phyloP scores from a whole-genome alignment of 2,797 vertebrate genomes.

The Onychomys leucogaster region DNA sequence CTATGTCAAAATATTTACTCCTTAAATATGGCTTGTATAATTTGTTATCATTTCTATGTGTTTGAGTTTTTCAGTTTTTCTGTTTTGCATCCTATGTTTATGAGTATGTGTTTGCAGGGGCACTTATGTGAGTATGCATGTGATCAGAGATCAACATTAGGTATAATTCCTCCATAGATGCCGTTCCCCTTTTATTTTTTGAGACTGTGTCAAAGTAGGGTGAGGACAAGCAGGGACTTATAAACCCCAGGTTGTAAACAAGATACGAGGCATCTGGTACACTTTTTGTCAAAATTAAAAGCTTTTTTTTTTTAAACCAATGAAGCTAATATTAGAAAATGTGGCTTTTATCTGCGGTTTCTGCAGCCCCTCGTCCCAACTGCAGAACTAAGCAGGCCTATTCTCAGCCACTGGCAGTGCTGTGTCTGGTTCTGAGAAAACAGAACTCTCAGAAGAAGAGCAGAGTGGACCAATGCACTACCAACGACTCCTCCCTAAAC shows the following conservation, averaged over 20 bases:
- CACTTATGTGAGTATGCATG: neutral
- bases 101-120: neutral
- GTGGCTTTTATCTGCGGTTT: neutral
- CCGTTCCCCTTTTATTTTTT: neutral
- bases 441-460: neutral
- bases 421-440: neutral
- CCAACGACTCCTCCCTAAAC: neutral
- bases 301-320: neutral
- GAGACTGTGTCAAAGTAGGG: neutral
- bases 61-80: neutral
- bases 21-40: neutral
- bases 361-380: neutral
- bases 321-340: constrained; percentile 5
- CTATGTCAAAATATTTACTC: constrained; percentile 13
- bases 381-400: neutral
- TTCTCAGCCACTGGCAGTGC: neutral
- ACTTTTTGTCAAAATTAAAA: neutral
- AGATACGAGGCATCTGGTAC: neutral
- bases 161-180: neutral
- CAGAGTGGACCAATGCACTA: neutral
- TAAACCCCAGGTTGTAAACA: constrained; percentile 8
- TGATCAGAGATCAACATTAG: neutral
- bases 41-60: neutral
- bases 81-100: neutral
- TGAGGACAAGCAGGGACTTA: neutral